Evolutionary conservation across 23 tunicate genomes (phyloP).

Genomic region (Oikopleura albicans): DNA sequence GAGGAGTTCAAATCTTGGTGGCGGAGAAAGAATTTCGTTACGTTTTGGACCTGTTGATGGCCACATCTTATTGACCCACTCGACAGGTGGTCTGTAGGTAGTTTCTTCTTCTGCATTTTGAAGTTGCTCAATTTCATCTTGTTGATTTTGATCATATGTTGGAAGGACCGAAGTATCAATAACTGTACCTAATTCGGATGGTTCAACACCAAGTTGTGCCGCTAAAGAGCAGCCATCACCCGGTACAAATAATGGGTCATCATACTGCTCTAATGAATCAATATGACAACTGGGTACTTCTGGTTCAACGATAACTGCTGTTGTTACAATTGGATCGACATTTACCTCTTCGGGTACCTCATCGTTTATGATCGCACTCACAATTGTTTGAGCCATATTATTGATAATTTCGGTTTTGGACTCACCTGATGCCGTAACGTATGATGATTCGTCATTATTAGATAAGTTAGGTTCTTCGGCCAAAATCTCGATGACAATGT

Average conservation of each 20-base stretch:
- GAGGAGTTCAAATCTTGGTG: background rate
- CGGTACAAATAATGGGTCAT: background rate
- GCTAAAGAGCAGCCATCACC: background rate
- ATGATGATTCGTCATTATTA: background rate
- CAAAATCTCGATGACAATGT: background rate
- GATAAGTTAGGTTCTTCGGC: background rate
- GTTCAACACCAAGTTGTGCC: conserved; percentile 19
- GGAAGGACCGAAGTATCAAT: background rate
- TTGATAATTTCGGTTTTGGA: background rate
- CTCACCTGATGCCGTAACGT: background rate
- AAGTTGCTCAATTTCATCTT: background rate
- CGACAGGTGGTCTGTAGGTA: background rate
- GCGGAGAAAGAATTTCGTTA: background rate
- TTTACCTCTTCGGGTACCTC: background rate
- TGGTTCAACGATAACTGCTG: background rate
- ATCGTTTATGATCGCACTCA: background rate
- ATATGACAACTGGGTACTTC: background rate
- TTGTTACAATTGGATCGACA: background rate
- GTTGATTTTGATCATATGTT: background rate
- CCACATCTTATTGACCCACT: background rate
- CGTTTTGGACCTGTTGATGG: background rate
- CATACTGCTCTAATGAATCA: background rate
- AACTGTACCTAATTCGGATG: background rate
- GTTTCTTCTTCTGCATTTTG: background rate
- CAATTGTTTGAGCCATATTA: background rate